Conservation (phyloP, 2,888 invertebrate species). For the Noctua janthe region DNA sequence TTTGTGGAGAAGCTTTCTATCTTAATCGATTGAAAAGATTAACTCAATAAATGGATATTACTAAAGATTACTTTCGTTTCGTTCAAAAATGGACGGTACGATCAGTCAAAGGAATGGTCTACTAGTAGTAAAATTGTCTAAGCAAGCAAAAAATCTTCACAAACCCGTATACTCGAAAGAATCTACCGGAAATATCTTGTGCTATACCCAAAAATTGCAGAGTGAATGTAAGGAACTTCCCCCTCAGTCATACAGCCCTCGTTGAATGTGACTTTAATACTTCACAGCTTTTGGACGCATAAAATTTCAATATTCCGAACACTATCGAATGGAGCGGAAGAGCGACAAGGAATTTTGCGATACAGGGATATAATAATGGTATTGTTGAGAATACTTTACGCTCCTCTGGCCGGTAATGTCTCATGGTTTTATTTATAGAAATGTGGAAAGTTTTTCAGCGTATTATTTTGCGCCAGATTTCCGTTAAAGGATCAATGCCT, state of each 20-base stretch:
- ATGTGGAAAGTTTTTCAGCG: background rate
- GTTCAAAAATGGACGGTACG: background rate
- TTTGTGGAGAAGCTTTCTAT: conserved; percentile 1
- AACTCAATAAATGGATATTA: background rate
- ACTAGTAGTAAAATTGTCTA: background rate
- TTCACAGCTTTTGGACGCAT: conserved; percentile 65
- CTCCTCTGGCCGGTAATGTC: conserved; percentile 25
- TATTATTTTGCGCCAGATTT: background rate
- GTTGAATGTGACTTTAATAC: conserved; percentile 67
- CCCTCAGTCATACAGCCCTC: conserved; percentile 50
- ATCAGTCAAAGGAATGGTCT: background rate
- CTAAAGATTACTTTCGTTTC: no score
- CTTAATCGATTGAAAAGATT: background rate
- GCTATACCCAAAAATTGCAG: conserved; percentile 40
- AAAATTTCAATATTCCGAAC: conserved; percentile 68
- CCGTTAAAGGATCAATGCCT: background rate
- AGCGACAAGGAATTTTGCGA: conserved; percentile 55
- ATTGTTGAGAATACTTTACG: conserved; percentile 37
- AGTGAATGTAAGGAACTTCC: conserved; percentile 52
- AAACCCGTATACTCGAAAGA: conserved; percentile 13
- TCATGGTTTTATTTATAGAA: conserved; percentile 23
- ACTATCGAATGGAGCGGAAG: conserved; percentile 63
- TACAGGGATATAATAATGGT: conserved; percentile 43
- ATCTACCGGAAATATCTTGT: conserved; percentile 43
- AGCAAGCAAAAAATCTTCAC: background rate